phyloP scores from a whole-genome alignment of 1,140 invertebrate species.

The Trissolcus basalis region DNA sequence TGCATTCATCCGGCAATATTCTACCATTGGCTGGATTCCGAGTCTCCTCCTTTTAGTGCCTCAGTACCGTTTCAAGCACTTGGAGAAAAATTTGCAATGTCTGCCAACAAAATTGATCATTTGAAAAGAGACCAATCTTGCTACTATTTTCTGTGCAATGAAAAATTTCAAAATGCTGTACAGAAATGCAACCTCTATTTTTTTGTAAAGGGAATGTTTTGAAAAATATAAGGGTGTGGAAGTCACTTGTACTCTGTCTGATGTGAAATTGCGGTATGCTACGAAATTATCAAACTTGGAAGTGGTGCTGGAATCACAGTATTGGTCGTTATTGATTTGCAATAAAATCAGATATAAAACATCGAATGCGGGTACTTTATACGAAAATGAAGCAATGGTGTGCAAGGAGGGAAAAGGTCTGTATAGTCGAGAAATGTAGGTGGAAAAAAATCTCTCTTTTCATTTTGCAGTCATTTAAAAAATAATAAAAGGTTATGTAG shows the following conservation, averaged over 20 bases:
- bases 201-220: no score
- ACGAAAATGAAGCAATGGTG: conserved; percentile 14
- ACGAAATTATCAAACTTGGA: background rate
- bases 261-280: background rate
- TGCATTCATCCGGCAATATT: conserved; percentile 26
- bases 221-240: background rate
- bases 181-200: no score
- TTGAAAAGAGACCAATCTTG: no score
- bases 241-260: background rate
- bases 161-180: no score
- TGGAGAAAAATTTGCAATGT: background rate
- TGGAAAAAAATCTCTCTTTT: background rate
- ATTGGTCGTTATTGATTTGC: conserved; percentile 32
- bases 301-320: conserved; percentile 8
- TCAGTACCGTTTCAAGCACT: background rate
- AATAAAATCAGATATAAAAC: conserved; percentile 34
- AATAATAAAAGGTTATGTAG: no score
- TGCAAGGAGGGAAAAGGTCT: background rate
- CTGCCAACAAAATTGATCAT: background rate
- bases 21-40: conserved; percentile 46
- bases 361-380: conserved; percentile 11
- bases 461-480: background rate
- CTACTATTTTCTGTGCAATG: no score
- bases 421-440: background rate
- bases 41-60: conserved; percentile 33